Conservation (phyloP, 2,113 vertebrate species). For the Nothobranchius kuhntae region DNA sequence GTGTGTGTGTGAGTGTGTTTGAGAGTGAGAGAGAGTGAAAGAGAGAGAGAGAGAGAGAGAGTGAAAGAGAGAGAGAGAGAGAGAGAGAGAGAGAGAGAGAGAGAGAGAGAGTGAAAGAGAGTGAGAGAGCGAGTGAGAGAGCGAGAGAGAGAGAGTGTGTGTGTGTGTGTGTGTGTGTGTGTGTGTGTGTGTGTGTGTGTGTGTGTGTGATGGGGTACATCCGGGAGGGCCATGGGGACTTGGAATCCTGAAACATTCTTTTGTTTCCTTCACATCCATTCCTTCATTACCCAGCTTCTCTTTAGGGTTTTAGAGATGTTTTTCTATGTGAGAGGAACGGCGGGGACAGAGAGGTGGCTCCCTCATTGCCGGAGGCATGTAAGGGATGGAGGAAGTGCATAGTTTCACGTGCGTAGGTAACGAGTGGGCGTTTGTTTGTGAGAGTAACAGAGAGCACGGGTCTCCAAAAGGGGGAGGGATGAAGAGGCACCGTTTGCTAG, state of each 20-base stretch:
- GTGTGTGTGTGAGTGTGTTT: too few relatives aligned
- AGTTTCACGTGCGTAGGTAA: conserved; percentile 33
- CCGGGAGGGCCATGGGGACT: conserved; percentile 39
- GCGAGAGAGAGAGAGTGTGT: too few relatives aligned
- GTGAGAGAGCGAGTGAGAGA: too few relatives aligned
- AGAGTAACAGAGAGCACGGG: conserved; percentile 15
- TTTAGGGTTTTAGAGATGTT: conserved; percentile 35
- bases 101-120: too few relatives aligned
- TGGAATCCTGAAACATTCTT: conserved; percentile 50
- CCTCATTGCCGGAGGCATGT: conserved; percentile 2
- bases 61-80: too few relatives aligned
- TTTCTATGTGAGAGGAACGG: neutral
- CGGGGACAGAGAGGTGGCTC: neutral
- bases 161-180: neutral
- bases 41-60: too few relatives aligned
- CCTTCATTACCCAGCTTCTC: conserved; percentile 31
- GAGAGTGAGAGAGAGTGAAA: too few relatives aligned
- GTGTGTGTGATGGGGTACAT: conserved; percentile 12
- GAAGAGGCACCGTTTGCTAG: conserved; percentile 4
- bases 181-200: neutral
- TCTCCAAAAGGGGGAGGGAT: conserved; percentile 29
- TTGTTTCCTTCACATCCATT: conserved; percentile 21
- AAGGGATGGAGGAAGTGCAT: conserved; percentile 22
- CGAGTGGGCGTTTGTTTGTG: conserved; percentile 34
- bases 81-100: too few relatives aligned